Evolutionary conservation across 1,140 invertebrate species (phyloP).

Genomic region (Panagrolaimus sp.): DNA sequence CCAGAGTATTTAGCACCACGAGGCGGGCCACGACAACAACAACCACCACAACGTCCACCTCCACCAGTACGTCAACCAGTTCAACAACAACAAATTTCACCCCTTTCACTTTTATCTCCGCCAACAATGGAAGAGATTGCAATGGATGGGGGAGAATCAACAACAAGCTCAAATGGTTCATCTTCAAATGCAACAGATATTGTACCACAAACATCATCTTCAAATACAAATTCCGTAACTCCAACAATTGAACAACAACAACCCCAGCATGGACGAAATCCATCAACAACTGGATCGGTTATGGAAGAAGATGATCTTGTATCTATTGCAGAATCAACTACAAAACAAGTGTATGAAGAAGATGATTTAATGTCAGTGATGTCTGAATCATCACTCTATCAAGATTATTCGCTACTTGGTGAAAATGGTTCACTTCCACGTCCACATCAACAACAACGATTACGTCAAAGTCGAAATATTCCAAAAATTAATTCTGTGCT

Average conservation of each 20-base stretch:
- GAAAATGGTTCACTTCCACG: background rate
- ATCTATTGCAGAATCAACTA: constrained; percentile 11
- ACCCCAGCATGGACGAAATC: background rate
- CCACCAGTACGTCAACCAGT: background rate
- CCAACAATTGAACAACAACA: background rate
- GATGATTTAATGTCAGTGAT: constrained; percentile 36
- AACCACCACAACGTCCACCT: background rate
- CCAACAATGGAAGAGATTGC: constrained; percentile 8
- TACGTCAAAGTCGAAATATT: background rate
- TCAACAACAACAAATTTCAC: background rate
- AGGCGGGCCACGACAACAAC: background rate
- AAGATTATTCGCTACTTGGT: background rate
- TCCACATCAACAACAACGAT: background rate
- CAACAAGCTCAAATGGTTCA: constrained; percentile 21
- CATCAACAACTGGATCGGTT: background rate
- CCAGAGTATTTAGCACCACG: background rate
- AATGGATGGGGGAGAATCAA: constrained; percentile 36
- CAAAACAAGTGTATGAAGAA: constrained; percentile 30
- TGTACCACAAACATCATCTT: no score
- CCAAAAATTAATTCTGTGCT: background rate
- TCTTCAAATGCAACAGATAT: background rate
- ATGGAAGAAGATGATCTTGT: background rate
- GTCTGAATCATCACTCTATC: constrained; percentile 19
- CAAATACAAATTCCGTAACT: background rate
- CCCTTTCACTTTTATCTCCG: background rate